These are phyloP conservation scores for Eristalis pertinax DNA, from an alignment of 2,888 invertebrate genomes.

Conservation along the genomic window DNA sequence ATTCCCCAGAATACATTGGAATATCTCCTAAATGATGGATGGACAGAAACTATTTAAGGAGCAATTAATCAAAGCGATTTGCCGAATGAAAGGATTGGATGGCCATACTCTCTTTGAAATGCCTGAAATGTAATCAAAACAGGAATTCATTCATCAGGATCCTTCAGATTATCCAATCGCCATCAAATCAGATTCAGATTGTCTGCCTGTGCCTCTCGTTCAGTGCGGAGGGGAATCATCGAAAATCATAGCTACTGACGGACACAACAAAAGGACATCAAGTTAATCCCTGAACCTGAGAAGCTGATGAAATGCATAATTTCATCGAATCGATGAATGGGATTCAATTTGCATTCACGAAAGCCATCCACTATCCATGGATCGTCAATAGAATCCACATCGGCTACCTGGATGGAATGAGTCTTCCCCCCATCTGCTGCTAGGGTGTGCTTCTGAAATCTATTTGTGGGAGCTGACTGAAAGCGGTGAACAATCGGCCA, in stretches of 20 bases:
- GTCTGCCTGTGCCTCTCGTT: neutral
- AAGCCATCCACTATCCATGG: neutral
- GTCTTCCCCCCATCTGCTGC: no score
- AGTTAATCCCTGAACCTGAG: neutral
- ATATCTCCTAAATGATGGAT: neutral
- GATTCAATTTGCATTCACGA: neutral
- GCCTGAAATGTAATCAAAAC: neutral
- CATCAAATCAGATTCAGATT: no score
- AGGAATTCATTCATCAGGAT: neutral
- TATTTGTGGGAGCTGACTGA: neutral
- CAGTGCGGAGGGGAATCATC: neutral
- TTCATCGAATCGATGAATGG: neutral
- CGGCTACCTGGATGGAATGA: no score
- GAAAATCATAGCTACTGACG: neutral
- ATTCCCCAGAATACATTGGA: no score
- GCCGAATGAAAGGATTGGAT: neutral
- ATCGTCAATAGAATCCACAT: neutral
- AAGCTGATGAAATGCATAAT: neutral
- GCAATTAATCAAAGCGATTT: neutral
- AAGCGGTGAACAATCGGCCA: slow-evolving; percentile 1
- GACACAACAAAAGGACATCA: neutral
- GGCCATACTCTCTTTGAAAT: neutral
- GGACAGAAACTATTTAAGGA: neutral
- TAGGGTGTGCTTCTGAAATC: no score
- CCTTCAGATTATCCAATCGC: neutral